Evolutionary conservation across 2,888 invertebrate genomes (phyloP).

Genomic region (Boloria selene): DNA sequence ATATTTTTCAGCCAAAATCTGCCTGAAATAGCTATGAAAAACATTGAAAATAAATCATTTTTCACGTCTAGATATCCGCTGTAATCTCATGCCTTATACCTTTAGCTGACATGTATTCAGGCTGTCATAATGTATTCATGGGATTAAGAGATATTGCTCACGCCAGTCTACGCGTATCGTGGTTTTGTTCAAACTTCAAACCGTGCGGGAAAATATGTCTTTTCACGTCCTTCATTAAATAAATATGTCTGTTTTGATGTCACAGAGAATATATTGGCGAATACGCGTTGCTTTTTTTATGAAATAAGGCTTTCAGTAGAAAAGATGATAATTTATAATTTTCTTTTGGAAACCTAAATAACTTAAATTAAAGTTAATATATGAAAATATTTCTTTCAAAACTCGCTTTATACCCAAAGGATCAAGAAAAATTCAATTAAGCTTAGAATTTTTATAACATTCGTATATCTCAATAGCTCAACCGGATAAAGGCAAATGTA

Average conservation of each 20-base stretch:
- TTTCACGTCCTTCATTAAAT: conserved; percentile 25
- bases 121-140: conserved; percentile 69
- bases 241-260: conserved; percentile 16
- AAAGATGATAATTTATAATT: too few relatives aligned
- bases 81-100: neutral
- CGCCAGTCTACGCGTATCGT: conserved; percentile 39
- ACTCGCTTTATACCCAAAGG: too few relatives aligned
- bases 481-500: too few relatives aligned
- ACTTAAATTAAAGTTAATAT: too few relatives aligned
- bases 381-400: too few relatives aligned
- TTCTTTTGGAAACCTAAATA: too few relatives aligned
- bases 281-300: neutral
- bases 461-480: too few relatives aligned
- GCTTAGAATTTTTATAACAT: too few relatives aligned
- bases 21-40: too few relatives aligned
- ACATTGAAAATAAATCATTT: too few relatives aligned
- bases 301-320: neutral
- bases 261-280: neutral
- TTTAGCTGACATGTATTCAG: conserved; percentile 28
- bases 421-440: too few relatives aligned
- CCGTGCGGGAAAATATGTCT: conserved; percentile 7
- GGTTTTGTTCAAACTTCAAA: conserved; percentile 24
- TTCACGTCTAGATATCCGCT: neutral
- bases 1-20: too few relatives aligned
- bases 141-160: conserved; percentile 66